Evolutionary conservation across 1,140 invertebrate species (phyloP), one percentile per base, ranked within the genome.

Genomic region (Linepithema humile): DNA sequence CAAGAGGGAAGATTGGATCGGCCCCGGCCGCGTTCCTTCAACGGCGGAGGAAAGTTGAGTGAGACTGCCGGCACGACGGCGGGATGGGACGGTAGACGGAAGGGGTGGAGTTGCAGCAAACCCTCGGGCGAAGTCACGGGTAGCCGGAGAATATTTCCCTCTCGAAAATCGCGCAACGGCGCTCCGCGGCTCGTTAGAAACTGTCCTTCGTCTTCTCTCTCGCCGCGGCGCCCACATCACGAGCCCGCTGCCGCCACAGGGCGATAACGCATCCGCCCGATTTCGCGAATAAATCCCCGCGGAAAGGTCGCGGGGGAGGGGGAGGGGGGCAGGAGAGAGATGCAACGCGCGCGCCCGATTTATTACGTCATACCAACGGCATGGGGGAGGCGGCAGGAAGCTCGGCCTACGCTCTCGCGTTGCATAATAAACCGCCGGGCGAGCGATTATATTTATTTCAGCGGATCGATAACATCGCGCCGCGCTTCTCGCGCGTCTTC

Each of bases 1-100:
- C 20, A 29, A 38, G n/a, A 53, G 26, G 48, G 45, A 84, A 88
- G 67, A 88, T 87, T 87, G 82, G 82, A 88, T 88, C 59, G 73
- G 53, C 69, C 35, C 50, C 60, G 53, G 69, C n/a, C n/a, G n/a
- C 50, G 50, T 62, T 40, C 12, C 67, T 57, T 70, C 74, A 62
- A 64, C 70, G 72, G 43, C 12, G 73, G 20, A 65, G 29, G 17
- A 48, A 80, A 80, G 62, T 78, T 78, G 45, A 69, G 35, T 55
- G 62, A 69, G 64, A 55, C 57, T 75, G 40, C 45, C 38, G 40
- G 82, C n/a, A 32, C 45, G 38, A 64, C 26, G 50, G 23, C 32
- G n/a, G 45, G 43, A 38, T 26, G 32, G 38, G 7, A 45, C 3
- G 12, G 15, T 2, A 43, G 26, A 40, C 0, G 29, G 17, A 26